Evolutionary conservation across 2,113 vertebrate genomes (phyloP), one percentile per base, ranked within the genome.

Genomic region (Casuarius casuarius): DNA sequence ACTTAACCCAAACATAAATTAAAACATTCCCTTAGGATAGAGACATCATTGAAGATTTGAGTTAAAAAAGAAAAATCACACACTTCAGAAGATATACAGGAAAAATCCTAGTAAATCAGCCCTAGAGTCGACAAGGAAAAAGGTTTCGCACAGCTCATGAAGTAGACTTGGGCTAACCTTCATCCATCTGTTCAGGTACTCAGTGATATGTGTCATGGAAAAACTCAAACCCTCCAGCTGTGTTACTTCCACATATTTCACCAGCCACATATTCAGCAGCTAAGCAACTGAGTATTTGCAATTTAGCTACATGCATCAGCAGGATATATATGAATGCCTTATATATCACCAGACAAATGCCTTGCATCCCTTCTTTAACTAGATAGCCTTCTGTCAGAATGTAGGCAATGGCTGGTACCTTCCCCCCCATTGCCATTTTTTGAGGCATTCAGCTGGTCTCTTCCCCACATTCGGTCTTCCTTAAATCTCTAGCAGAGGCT

Each of bases 1-100:
- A 96, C 95, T 95, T 96, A 96, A 95, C 95, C 48, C 49, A 85
- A 85, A 92, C 77, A 76, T 74, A 91, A 93, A 95, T 89, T 79
- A 90, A 51, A 96, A 91, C 89, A 90, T 73, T 91, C 59, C 92
- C 8, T 40, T 70, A n/a, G 28, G n/a, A 84, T 40, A 88, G 96
- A 91, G 76, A 11, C 82, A 70, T 97, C 74, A 94, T 89, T 95
- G 84, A 87, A 89, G 72, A 92, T 31, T 90, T 78, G 91, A 68
- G 81, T 84, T n/a, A 85, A 76, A 92, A 84, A 38, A 38, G 8
- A 38, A 38, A 95, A 54, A 25, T 54, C 35, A 67, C 1, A 28
- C 33, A 82, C 15, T 95, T 73, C 46, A 86, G 40, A 94, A 89
- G 23, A 86, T 25, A 71, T 3, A 82, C 0, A 6, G 28, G 51